phyloP scores from a whole-genome alignment of 2,888 invertebrate species.

The Macrosoma leucophasiata region DNA sequence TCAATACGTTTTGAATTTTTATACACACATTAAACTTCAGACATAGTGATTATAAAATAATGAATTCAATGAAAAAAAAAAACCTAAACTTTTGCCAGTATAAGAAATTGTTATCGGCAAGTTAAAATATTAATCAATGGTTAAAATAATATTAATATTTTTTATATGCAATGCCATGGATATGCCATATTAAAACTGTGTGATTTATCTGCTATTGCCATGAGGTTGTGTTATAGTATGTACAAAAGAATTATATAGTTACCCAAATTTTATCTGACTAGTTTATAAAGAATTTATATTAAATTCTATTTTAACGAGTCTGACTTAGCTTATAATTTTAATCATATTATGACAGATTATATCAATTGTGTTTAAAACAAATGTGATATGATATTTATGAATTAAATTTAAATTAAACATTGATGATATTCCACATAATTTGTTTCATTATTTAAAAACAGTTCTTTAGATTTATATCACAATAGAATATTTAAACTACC shows the following conservation, averaged over 20 bases:
- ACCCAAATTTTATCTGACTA: conserved; percentile 58
- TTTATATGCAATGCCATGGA: conserved; percentile 36
- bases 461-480: no score
- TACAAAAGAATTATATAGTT: conserved; percentile 66
- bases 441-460: conserved; percentile 20
- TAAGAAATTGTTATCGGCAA: no score
- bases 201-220: conserved; percentile 53
- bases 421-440: conserved; percentile 19
- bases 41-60: conserved; percentile 1
- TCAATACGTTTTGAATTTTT: no score
- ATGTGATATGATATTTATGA: conserved; percentile 69
- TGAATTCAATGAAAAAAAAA: background rate
- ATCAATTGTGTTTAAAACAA: conserved; percentile 50
- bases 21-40: conserved; percentile 1
- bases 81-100: conserved; percentile 6
- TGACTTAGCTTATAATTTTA: conserved; percentile 58
- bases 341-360: conserved; percentile 56
- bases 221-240: conserved; percentile 64
- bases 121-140: no score
- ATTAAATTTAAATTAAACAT: conserved; percentile 32
- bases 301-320: conserved; percentile 63
- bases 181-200: conserved; percentile 51
- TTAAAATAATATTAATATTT: conserved; percentile 11
- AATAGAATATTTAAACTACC: no score
- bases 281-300: conserved; percentile 64